Evolutionary conservation across 2,113 vertebrate species (phyloP), one percentile per base, ranked within the genome.

Genomic region (Mixornis gularis): DNA sequence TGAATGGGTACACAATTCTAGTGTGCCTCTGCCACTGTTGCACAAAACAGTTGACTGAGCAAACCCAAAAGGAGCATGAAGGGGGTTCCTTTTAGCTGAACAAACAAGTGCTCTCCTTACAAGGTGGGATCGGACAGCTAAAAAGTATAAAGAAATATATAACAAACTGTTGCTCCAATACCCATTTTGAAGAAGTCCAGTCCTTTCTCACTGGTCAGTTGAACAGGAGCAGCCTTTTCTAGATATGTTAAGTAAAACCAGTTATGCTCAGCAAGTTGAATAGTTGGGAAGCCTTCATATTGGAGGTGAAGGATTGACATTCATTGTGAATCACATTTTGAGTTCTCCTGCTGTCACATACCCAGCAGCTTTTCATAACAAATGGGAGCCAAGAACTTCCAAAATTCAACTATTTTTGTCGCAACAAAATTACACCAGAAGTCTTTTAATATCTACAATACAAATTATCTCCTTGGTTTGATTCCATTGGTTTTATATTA

Each of bases 161-260:
- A 96, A 89, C 93, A 97, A 97, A 96, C 95, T 96, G 94, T 97
- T 95, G 96, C 93, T 97, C 96, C 92, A 89, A 95, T 87, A 94
- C 95, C 96, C 80, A 1, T 93, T 95, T 93, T 96, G 95, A 93
- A 93, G 72, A 92, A 94, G 90, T 96, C 95, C 96, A 89, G 95
- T 95, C 96, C 96, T 95, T 95, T 95, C 94, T 92, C 76, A 72
- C 96, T 93, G 95, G 97, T 96, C 95, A 95, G 93, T 95, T 95
- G 97, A 97, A 96, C 95, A 94, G 91, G 92, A 97, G 94, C 77
- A 90, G 95, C 95, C 94, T 73, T 90, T 89, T 91, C 22, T 56
- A 85, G 79, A 92, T n/a, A 77, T 14, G 44, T 34, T 76, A 77
- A 46, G 73, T 80, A 65, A 93, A 95, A 88, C 95, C 95, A 96